Conservation (phyloP, 1,140 invertebrate genomes). For the Pteromalus puparum region DNA sequence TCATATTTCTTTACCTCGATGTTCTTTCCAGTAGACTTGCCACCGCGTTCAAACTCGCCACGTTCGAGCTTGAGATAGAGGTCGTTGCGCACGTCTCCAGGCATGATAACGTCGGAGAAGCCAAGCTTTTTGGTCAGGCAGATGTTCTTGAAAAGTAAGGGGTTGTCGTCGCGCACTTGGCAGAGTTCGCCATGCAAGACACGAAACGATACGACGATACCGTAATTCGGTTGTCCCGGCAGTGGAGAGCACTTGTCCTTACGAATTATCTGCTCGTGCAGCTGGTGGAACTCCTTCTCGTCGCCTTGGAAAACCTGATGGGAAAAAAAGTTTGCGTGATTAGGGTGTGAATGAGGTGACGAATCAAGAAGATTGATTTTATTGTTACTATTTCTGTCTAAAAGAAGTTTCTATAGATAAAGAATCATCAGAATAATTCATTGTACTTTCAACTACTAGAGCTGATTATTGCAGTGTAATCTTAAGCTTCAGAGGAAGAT, state of each 20-base stretch:
- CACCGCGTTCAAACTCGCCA: constrained; percentile 94
- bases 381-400: no score
- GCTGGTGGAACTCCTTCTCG: constrained; percentile 92
- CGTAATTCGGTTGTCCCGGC: constrained; percentile 80
- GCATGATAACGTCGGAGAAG: constrained; percentile 97
- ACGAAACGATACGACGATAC: constrained; percentile 83
- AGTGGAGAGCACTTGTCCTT: constrained; percentile 89
- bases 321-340: no score
- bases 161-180: constrained; percentile 85
- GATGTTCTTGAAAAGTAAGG: constrained; percentile 88
- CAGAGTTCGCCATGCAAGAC: constrained; percentile 85
- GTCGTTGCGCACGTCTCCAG: constrained; percentile 96
- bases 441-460: no score
- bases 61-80: constrained; percentile 91
- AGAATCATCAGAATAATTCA: no score
- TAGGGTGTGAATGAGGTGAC: no score
- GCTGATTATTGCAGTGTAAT: no score
- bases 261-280: constrained; percentile 91
- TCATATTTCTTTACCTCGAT: constrained; percentile 79
- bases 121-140: constrained; percentile 91
- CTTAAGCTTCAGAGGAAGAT: no score
- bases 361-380: no score
- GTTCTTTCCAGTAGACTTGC: constrained; percentile 96
- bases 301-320: constrained; percentile 87
- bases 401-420: no score